Evolutionary conservation across 2,888 invertebrate genomes (phyloP).

Genomic region (Eumacrocentrus americanus): DNA sequence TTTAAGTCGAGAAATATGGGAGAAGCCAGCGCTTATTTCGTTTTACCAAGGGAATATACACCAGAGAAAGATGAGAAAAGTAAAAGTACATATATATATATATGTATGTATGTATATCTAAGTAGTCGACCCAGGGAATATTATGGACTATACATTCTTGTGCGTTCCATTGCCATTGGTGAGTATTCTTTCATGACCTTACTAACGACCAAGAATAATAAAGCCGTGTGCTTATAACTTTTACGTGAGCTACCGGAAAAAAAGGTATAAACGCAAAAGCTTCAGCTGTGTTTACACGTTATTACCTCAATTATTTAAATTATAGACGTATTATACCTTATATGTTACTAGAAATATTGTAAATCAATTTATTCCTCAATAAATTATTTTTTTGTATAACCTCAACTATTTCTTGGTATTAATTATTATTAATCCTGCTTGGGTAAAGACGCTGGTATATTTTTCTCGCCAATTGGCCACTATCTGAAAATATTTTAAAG

Average conservation of each 20-base stretch:
- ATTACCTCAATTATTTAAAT: no score
- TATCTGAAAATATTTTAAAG: no score
- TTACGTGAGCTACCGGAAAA: conserved; percentile 9
- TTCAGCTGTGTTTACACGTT: no score
- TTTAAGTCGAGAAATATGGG: conserved; percentile 20
- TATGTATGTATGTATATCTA: neutral
- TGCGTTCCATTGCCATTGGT: conserved; percentile 4
- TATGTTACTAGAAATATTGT: no score
- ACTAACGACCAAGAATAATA: conserved; percentile 21
- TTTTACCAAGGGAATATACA: conserved; percentile 4
- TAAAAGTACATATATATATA: neutral
- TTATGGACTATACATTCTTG: conserved; percentile 17
- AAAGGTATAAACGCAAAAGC: no score
- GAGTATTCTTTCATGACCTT: conserved; percentile 16
- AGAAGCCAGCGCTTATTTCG: conserved; percentile 10
- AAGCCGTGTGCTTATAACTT: conserved; percentile 10
- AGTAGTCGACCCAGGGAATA: conserved; percentile 1
- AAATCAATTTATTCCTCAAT: no score
- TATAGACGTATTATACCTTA: no score
- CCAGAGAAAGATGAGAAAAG: neutral
- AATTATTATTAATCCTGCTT: no score
- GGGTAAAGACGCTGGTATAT: no score
- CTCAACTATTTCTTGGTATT: no score
- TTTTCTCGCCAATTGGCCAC: no score
- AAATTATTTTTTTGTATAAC: no score